Percentiles rank a stretch among this genome's conserved stretches.
Conservation (phyloP, 2,888 invertebrate genomes). For the Tenthredo mesomela region DNA sequence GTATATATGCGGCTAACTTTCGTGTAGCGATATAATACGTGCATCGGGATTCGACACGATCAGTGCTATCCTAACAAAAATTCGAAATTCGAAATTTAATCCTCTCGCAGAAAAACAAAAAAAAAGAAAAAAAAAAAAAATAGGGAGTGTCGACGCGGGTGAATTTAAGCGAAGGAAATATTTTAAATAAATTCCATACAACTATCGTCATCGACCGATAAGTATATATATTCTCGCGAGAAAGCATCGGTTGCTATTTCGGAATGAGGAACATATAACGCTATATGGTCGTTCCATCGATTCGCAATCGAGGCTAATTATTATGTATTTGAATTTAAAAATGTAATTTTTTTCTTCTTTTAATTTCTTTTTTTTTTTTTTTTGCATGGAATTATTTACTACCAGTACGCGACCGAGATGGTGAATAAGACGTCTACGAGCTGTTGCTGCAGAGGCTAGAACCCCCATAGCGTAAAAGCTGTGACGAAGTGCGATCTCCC, state of each 20-base stretch:
- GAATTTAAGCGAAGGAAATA: neutral
- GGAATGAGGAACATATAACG: too few species aligned
- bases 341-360: neutral
- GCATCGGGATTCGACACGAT: conserved; percentile 19
- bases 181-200: conserved; percentile 8
- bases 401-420: neutral
- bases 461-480: neutral
- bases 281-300: too few species aligned
- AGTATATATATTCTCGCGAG: too few species aligned
- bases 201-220: neutral
- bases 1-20: conserved; percentile 11
- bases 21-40: conserved; percentile 26
- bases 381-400: neutral
- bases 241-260: too few species aligned
- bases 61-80: neutral
- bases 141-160: conserved; percentile 17
- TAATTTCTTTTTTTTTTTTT: neutral
- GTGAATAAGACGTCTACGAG: conserved; percentile 6
- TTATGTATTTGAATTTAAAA: neutral
- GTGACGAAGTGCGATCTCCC: conserved; percentile 40
- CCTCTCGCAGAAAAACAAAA: neutral
- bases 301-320: neutral
- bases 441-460: neutral
- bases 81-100: conserved; percentile 17
- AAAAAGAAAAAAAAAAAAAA: too few species aligned